Evolutionary conservation across 2,888 invertebrate species (phyloP).

Genomic region (Nezara viridula): DNA sequence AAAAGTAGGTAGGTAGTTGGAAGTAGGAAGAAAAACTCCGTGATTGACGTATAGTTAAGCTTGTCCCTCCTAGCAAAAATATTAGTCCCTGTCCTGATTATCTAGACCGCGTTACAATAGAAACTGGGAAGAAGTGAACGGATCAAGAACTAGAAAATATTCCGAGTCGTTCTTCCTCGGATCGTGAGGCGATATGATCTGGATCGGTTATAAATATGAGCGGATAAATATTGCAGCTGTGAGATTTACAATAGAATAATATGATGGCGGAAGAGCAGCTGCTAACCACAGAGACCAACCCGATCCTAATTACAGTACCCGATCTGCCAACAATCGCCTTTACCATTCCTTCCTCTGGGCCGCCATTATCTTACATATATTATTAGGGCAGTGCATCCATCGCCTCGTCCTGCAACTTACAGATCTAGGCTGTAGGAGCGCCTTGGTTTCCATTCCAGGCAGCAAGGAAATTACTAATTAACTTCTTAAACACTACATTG

Average conservation of each 20-base stretch:
- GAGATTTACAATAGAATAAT: conserved; percentile 17
- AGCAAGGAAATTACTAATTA: background rate
- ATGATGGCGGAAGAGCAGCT: background rate
- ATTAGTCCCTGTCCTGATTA: too few species aligned
- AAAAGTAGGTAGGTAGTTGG: too few species aligned
- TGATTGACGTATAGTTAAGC: too few species aligned
- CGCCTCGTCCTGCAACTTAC: background rate
- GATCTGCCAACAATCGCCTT: background rate
- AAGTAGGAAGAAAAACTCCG: too few species aligned
- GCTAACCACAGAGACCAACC: background rate
- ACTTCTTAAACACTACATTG: background rate
- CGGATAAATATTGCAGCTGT: background rate
- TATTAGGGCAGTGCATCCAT: background rate
- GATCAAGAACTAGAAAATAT: background rate
- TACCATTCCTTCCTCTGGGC: background rate
- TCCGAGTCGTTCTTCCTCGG: background rate
- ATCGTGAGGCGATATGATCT: background rate
- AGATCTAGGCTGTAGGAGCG: background rate
- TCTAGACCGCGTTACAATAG: too few species aligned
- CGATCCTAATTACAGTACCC: background rate
- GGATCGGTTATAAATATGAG: background rate
- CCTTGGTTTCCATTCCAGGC: background rate
- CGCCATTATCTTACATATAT: background rate
- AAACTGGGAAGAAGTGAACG: background rate
- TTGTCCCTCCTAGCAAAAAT: too few species aligned